phyloP scores from a whole-genome alignment of 2,797 vertebrate genomes.

The Pipistrellus pygmaeus region DNA sequence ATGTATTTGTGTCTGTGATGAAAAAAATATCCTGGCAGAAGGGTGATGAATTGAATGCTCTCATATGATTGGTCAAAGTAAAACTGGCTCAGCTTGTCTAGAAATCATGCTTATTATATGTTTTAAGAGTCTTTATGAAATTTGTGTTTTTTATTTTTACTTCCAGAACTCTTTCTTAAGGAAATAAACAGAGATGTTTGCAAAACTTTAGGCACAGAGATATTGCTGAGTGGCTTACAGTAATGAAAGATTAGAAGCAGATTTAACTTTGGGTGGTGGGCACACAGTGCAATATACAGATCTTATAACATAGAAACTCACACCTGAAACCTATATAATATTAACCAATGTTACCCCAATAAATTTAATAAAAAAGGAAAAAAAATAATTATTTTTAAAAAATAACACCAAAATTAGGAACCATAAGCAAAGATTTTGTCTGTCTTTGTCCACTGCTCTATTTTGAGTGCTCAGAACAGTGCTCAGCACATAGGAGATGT shows the following conservation, averaged over 20 bases:
- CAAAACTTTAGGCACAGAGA: background rate
- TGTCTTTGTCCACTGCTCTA: background rate
- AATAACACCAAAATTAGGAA: background rate
- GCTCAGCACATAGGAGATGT: background rate
- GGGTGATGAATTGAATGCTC: background rate
- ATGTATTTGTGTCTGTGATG: background rate
- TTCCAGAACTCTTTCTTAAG: background rate
- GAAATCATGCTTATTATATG: background rate
- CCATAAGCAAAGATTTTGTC: slow-evolving; percentile 1
- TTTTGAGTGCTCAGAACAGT: background rate
- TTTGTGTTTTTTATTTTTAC: slow-evolving; percentile 35
- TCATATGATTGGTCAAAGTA: background rate
- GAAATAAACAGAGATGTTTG: slow-evolving; percentile 37
- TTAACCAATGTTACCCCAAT: no score
- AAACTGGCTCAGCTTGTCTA: background rate
- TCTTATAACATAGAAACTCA: no score
- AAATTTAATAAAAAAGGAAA: no score
- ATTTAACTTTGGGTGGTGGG: background rate
- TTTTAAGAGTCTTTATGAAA: background rate
- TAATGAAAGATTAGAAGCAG: slow-evolving; percentile 12
- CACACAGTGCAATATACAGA: no score
- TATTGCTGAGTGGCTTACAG: background rate
- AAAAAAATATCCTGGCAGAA: background rate
- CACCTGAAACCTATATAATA: no score
- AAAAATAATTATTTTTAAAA: no score